phyloP scores from a whole-genome alignment of 2,113 vertebrate species.

The Motacilla tschutschensis region DNA sequence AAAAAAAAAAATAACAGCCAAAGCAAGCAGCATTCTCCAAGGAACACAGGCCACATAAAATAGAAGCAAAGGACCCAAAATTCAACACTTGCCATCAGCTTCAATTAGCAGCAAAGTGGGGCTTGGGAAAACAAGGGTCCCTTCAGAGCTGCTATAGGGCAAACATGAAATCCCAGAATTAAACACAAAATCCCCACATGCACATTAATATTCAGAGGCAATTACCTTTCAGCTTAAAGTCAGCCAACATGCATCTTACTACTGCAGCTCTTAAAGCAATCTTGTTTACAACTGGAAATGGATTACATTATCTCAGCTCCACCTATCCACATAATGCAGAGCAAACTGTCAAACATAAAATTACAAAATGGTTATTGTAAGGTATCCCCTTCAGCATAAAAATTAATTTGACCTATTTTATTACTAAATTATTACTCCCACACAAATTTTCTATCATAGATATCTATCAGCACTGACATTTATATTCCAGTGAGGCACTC shows the following conservation, averaged over 20 bases:
- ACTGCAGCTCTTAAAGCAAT: constrained; percentile 64
- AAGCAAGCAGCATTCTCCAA: background rate
- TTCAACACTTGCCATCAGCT: constrained; percentile 14
- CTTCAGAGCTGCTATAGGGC: constrained; percentile 41
- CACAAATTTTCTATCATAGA: constrained; percentile 60
- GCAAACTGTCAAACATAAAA: constrained; percentile 61
- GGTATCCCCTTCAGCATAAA: constrained; percentile 62
- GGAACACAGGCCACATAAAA: background rate
- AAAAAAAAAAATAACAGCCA: background rate
- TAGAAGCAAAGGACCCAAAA: constrained; percentile 1
- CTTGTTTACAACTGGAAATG: constrained; percentile 56
- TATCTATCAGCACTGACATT: constrained; percentile 56
- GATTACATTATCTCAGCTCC: constrained; percentile 56
- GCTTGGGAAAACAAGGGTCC: constrained; percentile 46
- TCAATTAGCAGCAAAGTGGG: constrained; percentile 32
- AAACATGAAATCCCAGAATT: constrained; percentile 57
- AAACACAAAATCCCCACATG: constrained; percentile 52
- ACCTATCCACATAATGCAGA: constrained; percentile 55
- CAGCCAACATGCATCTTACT: constrained; percentile 46
- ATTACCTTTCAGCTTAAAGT: constrained; percentile 55
- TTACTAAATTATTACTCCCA: constrained; percentile 69
- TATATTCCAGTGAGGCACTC: constrained; percentile 48
- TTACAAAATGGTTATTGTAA: constrained; percentile 61
- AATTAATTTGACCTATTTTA: constrained; percentile 67
- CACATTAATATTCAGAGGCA: constrained; percentile 63